Base-by-base conservation (phyloP, 1,140 invertebrate genomes). In the Lordiphosa stackelbergi region DNA sequence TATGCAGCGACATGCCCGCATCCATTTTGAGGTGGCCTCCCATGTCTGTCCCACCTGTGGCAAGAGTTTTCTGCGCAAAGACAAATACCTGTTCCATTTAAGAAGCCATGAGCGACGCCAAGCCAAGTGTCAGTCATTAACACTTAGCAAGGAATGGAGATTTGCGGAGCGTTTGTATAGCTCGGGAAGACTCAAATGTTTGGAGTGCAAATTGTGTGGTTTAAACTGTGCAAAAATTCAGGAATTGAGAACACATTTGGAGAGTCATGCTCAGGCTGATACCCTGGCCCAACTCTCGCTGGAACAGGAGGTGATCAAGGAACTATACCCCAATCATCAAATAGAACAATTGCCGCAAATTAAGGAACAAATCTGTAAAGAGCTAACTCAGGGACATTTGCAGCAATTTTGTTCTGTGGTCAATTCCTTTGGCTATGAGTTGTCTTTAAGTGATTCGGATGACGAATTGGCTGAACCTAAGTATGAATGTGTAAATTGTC, bases 401-500 rank as follows among this genome's bases (percentile, higher is more conserved):
- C 63, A 70, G 0, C 81, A 78, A 11, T 87, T 63, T 37, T 71
- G 64, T 22, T 40, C 46, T 2, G 40, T 87, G 2, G 43, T 85
- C 1, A 87, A 87, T 47, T 59, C 53, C 5, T 46, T 75, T 56
- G 85, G 85, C 2, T 86, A 83, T 36, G 85, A 87, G 57, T 48
- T 85, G 19, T 48, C 61, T 9, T 12, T 87, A 5, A 73, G 53
- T 42, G 85, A 87, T 24, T 85, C 85, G 0, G 85, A 87, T 42
- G 79, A 75, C 7, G 68, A 85, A 5, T 34, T 41, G 22, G 5
- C 19, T 4, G 13, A 64, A 5, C 4, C 53, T 0, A 53, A 55
- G 41, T 86, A 86, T 34, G 40, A 62, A 3, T 86, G 85, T 45
- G 10, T 42, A 1, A 10, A 48, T 2, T 86, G 85, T 41, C 56